phyloP scores from a whole-genome alignment of 2,888 invertebrate species.

The Zele albiditarsus region DNA sequence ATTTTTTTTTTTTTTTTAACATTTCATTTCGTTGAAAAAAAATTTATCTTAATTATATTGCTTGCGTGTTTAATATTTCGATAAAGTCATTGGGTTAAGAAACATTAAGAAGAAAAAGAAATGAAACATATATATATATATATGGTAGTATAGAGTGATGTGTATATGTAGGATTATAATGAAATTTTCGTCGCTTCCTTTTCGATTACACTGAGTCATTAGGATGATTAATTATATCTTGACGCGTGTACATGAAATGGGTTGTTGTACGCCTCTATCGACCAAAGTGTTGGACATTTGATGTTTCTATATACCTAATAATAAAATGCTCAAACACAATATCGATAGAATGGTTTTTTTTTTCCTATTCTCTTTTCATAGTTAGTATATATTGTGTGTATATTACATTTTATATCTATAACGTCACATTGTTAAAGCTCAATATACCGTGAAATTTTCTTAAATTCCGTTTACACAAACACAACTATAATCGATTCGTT shows the following conservation, averaged over 20 bases:
- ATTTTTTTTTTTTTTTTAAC: constrained; percentile 6
- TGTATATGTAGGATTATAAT: constrained; percentile 20
- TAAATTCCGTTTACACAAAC: constrained; percentile 39
- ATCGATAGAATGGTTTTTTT: background rate
- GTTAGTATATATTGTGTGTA: background rate
- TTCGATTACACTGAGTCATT: constrained; percentile 49
- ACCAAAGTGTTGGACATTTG: constrained; percentile 17
- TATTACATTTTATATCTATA: background rate
- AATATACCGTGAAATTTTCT: constrained; percentile 47
- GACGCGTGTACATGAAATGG: constrained; percentile 44
- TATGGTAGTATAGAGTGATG: background rate
- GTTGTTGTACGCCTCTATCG: constrained; percentile 14
- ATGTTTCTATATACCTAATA: constrained; percentile 36
- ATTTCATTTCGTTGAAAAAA: background rate
- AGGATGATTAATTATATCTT: constrained; percentile 51
- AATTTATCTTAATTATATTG: constrained; percentile 30
- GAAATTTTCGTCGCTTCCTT: constrained; percentile 39
- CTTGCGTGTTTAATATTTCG: constrained; percentile 28
- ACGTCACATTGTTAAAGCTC: constrained; percentile 10
- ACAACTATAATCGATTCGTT: constrained; percentile 29
- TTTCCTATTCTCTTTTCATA: background rate
- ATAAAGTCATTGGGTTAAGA: constrained; percentile 29
- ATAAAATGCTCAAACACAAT: constrained; percentile 6
- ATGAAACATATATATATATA: background rate
- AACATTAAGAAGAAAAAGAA: background rate